Percentiles rank a stretch among this genome's conserved stretches.
phyloP scores from a whole-genome alignment of 2,888 invertebrate species.

The Alitta virens region DNA sequence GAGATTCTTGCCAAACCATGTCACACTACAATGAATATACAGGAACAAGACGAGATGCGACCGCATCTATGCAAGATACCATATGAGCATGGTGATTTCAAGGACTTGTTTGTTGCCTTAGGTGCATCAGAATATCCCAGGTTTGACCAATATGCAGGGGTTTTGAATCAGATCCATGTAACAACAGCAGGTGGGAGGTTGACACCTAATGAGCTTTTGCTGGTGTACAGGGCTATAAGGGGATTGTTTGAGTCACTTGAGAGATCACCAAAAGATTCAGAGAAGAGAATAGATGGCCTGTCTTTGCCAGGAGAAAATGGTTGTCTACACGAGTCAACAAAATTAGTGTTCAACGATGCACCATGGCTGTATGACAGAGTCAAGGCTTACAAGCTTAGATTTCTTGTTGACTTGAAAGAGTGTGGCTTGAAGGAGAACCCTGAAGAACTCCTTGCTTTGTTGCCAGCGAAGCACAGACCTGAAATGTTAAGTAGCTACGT shows the following conservation, averaged over 20 bases:
- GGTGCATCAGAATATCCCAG: constrained; percentile 30
- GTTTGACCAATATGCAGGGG: constrained; percentile 29
- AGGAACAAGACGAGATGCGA: constrained; percentile 28
- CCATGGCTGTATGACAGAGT: constrained; percentile 29
- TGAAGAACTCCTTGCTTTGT: constrained; percentile 19
- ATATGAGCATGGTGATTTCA: constrained; percentile 26
- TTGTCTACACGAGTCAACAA: constrained; percentile 15
- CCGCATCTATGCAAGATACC: constrained; percentile 35
- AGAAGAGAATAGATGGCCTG: constrained; percentile 4
- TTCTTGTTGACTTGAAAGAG: constrained; percentile 24
- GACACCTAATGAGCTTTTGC: constrained; percentile 27
- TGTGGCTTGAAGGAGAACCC: constrained; percentile 18
- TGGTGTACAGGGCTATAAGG: constrained; percentile 26
- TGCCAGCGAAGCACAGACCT: constrained; percentile 29
- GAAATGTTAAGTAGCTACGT: constrained; percentile 30
- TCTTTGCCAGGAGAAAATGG: constrained; percentile 27
- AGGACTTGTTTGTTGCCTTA: constrained; percentile 29
- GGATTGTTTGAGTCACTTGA: constrained; percentile 21
- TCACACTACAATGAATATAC: constrained; percentile 27
- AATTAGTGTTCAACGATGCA: constrained; percentile 27
- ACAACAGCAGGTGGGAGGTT: constrained; percentile 17
- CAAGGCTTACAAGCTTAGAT: constrained; percentile 20
- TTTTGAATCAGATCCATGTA: constrained; percentile 27
- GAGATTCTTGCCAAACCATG: constrained; percentile 23
- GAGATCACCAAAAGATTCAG: constrained; percentile 2